These are phyloP conservation scores for Iphiclides podalirius DNA, from an alignment of 2,888 invertebrate species.

Conservation along the genomic window DNA sequence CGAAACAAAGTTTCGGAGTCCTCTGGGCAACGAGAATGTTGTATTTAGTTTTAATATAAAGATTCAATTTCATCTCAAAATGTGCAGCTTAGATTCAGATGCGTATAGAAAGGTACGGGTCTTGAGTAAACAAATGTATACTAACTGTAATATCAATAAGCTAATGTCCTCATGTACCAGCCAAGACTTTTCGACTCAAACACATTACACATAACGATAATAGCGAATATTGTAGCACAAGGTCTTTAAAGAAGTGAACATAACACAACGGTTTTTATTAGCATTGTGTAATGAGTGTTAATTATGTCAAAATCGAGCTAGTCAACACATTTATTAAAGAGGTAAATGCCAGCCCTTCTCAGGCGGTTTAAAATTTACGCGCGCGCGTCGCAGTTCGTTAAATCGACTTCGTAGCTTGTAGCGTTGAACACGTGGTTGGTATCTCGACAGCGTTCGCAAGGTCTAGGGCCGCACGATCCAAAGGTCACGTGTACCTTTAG, in stretches of 20 bases:
- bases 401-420: slow-evolving; percentile 15
- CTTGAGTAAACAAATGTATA: too few relatives aligned
- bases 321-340: not conserved
- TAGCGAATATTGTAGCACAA: not conserved
- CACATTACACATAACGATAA: too few relatives aligned
- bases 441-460: slow-evolving; percentile 10
- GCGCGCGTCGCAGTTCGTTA: slow-evolving; percentile 20
- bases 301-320: not conserved
- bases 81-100: too few relatives aligned
- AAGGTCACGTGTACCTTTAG: slow-evolving; percentile 22
- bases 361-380: slow-evolving; percentile 28
- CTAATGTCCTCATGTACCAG: too few relatives aligned
- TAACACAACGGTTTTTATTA: not conserved
- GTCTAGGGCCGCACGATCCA: slow-evolving; percentile 24
- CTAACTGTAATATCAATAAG: too few relatives aligned
- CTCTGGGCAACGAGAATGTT: too few relatives aligned
- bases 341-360: slow-evolving; percentile 37
- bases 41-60: too few relatives aligned
- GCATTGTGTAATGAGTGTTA: not conserved
- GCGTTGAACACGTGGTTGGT: slow-evolving; percentile 20
- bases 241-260: not conserved
- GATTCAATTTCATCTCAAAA: too few relatives aligned
- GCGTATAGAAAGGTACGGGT: too few relatives aligned
- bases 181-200: too few relatives aligned
- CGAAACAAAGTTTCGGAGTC: too few relatives aligned